phyloP scores from a whole-genome alignment of 2,797 vertebrate genomes.

The Vultur gryphus region DNA sequence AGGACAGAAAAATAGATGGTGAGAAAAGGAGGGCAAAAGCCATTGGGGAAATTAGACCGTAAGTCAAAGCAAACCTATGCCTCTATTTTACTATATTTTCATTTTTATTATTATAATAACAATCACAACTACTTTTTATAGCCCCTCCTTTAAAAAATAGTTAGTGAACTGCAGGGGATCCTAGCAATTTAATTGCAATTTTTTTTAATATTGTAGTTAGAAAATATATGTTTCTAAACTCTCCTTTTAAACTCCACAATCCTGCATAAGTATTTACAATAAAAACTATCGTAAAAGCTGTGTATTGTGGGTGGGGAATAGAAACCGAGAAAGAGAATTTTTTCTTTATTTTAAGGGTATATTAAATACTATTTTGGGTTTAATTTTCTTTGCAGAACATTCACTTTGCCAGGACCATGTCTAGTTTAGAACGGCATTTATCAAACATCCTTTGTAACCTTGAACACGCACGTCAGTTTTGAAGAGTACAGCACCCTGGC shows the following conservation, averaged over 20 bases:
- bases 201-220: neutral
- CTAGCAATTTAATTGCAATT: neutral
- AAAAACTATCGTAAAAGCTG: neutral
- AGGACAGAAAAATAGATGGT: neutral
- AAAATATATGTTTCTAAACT: neutral
- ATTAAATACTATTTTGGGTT: neutral
- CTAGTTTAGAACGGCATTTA: neutral
- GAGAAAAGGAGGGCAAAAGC: neutral
- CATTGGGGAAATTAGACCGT: neutral
- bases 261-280: neutral
- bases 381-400: neutral
- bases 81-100: neutral
- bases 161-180: neutral
- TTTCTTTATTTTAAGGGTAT: neutral
- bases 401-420: neutral
- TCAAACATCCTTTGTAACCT: neutral
- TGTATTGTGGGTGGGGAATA: neutral
- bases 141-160: neutral
- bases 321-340: neutral
- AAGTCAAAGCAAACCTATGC: neutral
- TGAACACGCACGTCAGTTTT: fast-evolving
- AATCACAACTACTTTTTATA: neutral
- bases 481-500: neutral
- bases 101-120: neutral
- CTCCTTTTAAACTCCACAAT: neutral